phyloP scores from a whole-genome alignment of 2,888 invertebrate genomes.

The Boloria selene region DNA sequence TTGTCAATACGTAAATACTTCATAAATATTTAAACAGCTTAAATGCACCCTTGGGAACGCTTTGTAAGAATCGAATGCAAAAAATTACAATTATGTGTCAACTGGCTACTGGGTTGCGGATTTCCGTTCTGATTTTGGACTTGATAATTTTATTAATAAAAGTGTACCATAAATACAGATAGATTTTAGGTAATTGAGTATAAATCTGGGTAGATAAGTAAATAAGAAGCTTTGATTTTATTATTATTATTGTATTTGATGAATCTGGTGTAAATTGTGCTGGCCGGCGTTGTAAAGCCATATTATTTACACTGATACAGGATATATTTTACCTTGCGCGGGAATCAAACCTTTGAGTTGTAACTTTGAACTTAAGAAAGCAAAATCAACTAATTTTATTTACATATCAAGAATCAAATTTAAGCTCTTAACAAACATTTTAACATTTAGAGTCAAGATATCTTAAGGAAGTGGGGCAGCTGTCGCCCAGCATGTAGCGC shows the following conservation, averaged over 20 bases:
- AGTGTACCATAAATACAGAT: background rate
- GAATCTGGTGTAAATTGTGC: too few species aligned
- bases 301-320: too few species aligned
- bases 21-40: constrained; percentile 77
- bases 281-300: too few species aligned
- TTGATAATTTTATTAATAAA: constrained; percentile 1
- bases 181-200: too few species aligned
- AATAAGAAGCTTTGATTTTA: too few species aligned
- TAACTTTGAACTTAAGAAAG: too few species aligned
- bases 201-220: too few species aligned
- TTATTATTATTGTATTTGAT: too few species aligned
- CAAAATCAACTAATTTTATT: too few species aligned
- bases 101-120: constrained; percentile 36
- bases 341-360: too few species aligned
- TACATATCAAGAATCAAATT: constrained; percentile 2
- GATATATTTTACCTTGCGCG: too few species aligned
- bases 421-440: background rate
- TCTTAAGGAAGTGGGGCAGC: constrained; percentile 24
- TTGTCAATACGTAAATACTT: constrained; percentile 75
- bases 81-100: constrained; percentile 33
- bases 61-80: constrained; percentile 41
- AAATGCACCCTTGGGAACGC: constrained; percentile 57
- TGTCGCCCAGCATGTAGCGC: constrained; percentile 8
- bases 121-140: constrained; percentile 29
- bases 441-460: constrained; percentile 3